Conservation (phyloP, 2,888 invertebrate genomes). For the Andricus curvator region DNA sequence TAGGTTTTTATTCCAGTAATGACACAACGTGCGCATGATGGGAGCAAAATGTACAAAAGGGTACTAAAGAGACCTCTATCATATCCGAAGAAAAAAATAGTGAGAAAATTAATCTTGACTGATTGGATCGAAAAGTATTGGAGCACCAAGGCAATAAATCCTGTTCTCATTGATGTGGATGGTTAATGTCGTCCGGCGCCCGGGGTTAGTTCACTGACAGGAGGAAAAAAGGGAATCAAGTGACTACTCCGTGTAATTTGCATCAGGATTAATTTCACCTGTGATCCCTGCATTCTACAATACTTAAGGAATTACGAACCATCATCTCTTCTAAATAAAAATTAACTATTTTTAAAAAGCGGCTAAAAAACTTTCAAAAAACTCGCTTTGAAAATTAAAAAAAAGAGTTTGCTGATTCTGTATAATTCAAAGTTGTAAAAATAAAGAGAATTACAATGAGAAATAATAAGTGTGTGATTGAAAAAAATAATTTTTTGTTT, state of each 20-base stretch:
- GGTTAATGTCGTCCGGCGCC: slow-evolving; percentile 50
- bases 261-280: slow-evolving; percentile 60
- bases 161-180: slow-evolving; percentile 54
- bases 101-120: slow-evolving; percentile 30
- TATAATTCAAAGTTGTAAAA: background rate
- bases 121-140: slow-evolving; percentile 26
- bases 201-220: slow-evolving; percentile 38
- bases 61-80: background rate
- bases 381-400: background rate
- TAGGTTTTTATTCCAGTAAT: background rate
- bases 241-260: slow-evolving; percentile 57
- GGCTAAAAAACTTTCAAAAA: background rate
- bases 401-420: background rate
- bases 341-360: background rate
- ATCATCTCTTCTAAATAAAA: slow-evolving; percentile 40
- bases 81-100: slow-evolving; percentile 8
- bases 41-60: background rate
- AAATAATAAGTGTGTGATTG: background rate
- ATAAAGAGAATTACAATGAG: background rate
- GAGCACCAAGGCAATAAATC: slow-evolving; percentile 46
- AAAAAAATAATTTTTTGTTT: background rate
- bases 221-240: slow-evolving; percentile 43
- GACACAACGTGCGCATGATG: background rate
- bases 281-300: slow-evolving; percentile 44
- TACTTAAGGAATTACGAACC: slow-evolving; percentile 52